Evolutionary conservation across 2,888 invertebrate genomes (phyloP).

Genomic region (Caenorhabditis panamensis): DNA sequence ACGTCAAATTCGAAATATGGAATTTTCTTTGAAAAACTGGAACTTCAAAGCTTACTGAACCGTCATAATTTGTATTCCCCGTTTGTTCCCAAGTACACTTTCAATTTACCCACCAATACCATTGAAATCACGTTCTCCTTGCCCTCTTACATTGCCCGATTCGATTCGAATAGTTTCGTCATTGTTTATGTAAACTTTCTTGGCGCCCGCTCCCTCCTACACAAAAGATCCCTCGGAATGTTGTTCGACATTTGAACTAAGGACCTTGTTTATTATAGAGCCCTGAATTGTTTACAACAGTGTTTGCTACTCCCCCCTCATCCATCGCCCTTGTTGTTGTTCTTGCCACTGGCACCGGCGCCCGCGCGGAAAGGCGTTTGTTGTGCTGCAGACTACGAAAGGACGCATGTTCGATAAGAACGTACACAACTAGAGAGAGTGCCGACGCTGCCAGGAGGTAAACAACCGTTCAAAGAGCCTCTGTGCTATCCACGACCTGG

Average conservation of each 20-base stretch:
- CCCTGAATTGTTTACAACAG: conserved; percentile 42
- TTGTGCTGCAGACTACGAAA: conserved; percentile 24
- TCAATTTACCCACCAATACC: no score
- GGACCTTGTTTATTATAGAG: conserved; percentile 43
- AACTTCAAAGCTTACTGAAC: not conserved
- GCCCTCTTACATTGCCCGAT: not conserved
- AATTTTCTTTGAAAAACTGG: no score
- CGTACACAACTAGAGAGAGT: conserved; percentile 45
- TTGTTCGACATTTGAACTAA: conserved; percentile 44
- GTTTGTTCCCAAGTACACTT: no score
- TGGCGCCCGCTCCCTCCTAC: conserved; percentile 5
- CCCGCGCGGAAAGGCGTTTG: conserved; percentile 35
- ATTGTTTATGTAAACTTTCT: conserved; percentile 17
- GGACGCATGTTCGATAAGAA: conserved; percentile 59
- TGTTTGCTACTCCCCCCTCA: conserved; percentile 30
- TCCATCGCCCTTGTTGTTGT: conserved; percentile 29
- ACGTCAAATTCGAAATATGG: no score
- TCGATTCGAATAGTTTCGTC: conserved; percentile 4
- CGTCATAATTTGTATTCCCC: not conserved
- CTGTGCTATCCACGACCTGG: conserved; percentile 59
- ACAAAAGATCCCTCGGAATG: conserved; percentile 20
- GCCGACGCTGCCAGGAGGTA: conserved; percentile 45
- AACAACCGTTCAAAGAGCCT: conserved; percentile 61
- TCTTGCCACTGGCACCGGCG: conserved; percentile 58
- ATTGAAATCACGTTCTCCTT: not conserved